Evolutionary conservation across 2,888 invertebrate genomes (phyloP).

Genomic region (Orchesellides sinensis): DNA sequence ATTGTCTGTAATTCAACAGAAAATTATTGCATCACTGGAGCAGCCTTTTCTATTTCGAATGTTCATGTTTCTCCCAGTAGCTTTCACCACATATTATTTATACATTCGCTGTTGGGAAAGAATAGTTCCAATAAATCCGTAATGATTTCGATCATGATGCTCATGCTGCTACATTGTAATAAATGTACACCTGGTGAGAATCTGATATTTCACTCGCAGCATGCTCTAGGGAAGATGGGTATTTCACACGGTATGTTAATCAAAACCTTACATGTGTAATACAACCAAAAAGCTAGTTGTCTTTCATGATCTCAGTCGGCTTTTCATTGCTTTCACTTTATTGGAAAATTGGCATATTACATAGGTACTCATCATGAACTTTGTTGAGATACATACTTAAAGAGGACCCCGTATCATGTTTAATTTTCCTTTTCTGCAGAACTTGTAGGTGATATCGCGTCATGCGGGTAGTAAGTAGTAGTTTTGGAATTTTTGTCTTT

Average conservation of each 20-base stretch:
- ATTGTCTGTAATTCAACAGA: too few species aligned
- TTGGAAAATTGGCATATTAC: neutral
- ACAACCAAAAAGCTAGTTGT: neutral
- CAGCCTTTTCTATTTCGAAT: too few species aligned
- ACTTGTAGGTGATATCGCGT: neutral
- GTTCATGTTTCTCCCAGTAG: too few species aligned
- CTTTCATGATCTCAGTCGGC: too few species aligned
- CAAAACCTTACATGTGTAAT: neutral
- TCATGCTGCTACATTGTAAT: neutral
- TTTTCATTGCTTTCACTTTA: neutral
- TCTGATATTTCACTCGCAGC: neutral
- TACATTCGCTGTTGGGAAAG: too few species aligned
- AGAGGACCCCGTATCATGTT: neutral
- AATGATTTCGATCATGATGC: too few species aligned
- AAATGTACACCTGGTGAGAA: constrained; percentile 1
- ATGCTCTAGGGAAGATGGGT: neutral
- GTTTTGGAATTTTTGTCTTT: neutral
- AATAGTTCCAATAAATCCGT: too few species aligned
- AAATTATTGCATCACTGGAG: too few species aligned
- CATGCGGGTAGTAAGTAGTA: neutral
- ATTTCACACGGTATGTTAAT: neutral
- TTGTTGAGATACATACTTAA: too few species aligned
- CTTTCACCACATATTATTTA: neutral
- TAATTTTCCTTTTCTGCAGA: neutral
- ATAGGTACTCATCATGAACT: neutral